Percentiles rank a stretch among this genome's conserved stretches.
phyloP scores from a whole-genome alignment of 2,797 vertebrate genomes.

The Sebastes oblongus region DNA sequence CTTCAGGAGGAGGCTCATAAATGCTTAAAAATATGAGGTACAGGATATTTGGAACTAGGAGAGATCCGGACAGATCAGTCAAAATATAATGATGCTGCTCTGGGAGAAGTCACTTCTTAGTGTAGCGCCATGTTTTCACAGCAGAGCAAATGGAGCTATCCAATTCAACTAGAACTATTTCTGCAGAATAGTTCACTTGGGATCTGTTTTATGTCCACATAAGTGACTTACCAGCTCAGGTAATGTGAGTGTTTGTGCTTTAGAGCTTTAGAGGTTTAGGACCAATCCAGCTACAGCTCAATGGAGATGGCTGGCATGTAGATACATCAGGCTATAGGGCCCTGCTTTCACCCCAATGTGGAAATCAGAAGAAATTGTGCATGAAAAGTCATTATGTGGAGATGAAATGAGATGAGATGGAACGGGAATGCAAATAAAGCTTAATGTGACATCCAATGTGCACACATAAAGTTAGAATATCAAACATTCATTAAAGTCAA shows the following conservation, averaged over 20 bases:
- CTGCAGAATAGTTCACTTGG: slow-evolving; percentile 23
- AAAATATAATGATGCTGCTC: slow-evolving; percentile 26
- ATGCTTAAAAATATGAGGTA: slow-evolving; percentile 22
- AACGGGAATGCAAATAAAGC: not conserved
- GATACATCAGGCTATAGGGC: not conserved
- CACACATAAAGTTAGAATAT: not conserved
- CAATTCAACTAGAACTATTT: slow-evolving; percentile 15
- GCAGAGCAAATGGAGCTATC: not conserved
- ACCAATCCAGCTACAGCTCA: not conserved
- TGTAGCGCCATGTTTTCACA: not conserved
- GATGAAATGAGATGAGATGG: not conserved
- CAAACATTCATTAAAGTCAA: not conserved
- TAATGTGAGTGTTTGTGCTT: not conserved
- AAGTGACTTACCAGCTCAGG: not conserved
- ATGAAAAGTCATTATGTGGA: not conserved
- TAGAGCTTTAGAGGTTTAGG: not conserved
- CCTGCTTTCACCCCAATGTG: not conserved
- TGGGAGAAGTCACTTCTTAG: slow-evolving; percentile 2
- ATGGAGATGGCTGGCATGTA: not conserved
- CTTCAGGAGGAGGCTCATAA: slow-evolving; percentile 6
- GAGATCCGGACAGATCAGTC: slow-evolving; percentile 27
- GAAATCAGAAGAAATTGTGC: not conserved
- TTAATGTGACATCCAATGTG: not conserved
- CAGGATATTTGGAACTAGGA: slow-evolving; percentile 7
- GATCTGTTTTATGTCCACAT: slow-evolving; percentile 5